Evolutionary conservation across 2,113 vertebrate species (phyloP), one percentile per base, ranked within the genome.

Genomic region (Rhinoptilus africanus): DNA sequence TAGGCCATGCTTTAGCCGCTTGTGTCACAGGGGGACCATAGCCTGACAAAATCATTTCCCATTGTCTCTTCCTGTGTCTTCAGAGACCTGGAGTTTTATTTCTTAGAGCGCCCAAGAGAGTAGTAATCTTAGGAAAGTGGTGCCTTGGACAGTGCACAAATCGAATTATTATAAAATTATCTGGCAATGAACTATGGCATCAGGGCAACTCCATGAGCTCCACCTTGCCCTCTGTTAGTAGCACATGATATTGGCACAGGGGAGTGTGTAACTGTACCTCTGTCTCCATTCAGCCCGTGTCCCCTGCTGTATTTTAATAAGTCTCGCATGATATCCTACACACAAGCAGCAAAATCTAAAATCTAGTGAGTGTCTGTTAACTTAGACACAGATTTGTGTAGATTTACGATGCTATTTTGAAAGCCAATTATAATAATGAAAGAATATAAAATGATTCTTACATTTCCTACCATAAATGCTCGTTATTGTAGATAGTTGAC

Each of bases 191-290:
- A 87, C 32, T 48, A 77, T 10, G n/a, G 64, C 56, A 66, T 21
- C 51, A 62, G 35, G 39, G 60, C 45, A 84, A 22, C 54, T 84
- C 30, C 24, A 26, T 4, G 50, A 86, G 6, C 47, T 73, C 9
- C 12, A 28, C 47, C 15, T 73, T 81, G 37, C 51, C 37, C 43
- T 75, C 37, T 74, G 26, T 43, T 67, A 50, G 24, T 30, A 43
- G 26, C 10, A 34, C 1, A 0, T 50, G 50, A 41, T 9, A 14
- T 1, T 43, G n/a, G 41, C 51, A 82, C 0, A 3, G 51, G 48
- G 43, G 35, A 39, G 6, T 13, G 9, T 48, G 39, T 47, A 51
- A 51, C 28, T 39, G 7, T 45, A 41, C 15, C 48, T 68, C 54
- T 1, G 1, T 59, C 54, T 69, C 75, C 6, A 0, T 51, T 80